phyloP scores from a whole-genome alignment of 2,797 vertebrate species.

The Pangasius larnaudii region DNA sequence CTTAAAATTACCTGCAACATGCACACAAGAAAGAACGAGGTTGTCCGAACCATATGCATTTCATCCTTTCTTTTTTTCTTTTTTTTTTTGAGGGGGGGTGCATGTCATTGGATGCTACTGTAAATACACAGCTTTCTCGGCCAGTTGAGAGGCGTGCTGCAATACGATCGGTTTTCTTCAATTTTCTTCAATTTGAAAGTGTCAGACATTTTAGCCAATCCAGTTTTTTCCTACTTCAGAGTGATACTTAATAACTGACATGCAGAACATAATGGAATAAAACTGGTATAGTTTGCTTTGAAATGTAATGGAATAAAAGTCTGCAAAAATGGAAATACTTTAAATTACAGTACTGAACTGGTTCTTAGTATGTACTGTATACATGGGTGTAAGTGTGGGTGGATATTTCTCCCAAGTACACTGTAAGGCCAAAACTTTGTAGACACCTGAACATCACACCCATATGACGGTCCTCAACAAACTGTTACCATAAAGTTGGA shows the following conservation, averaged over 20 bases:
- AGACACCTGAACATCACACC: not conserved
- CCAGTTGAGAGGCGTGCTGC: not conserved
- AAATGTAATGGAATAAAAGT: too few species aligned
- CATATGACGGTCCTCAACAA: not conserved
- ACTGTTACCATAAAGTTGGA: not conserved
- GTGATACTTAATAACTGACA: too few species aligned
- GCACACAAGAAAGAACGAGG: not conserved
- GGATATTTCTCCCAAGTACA: not conserved
- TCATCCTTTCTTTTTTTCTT: not conserved
- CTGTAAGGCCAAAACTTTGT: not conserved
- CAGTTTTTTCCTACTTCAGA: too few species aligned
- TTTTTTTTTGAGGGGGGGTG: not conserved
- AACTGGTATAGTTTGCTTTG: too few species aligned
- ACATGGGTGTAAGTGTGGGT: too few species aligned
- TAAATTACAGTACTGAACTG: too few species aligned
- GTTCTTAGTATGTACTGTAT: too few species aligned
- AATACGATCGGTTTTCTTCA: not conserved
- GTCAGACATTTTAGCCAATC: too few species aligned
- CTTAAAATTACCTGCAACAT: not conserved
- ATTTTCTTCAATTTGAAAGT: too few species aligned
- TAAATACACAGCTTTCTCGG: not conserved
- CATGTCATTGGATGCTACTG: not conserved
- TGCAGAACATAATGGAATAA: too few species aligned
- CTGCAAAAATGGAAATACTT: too few species aligned
- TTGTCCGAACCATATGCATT: not conserved